Percentiles rank a stretch among this genome's conserved stretches.
These are phyloP conservation scores for Mormyrus iriodes DNA, from an alignment of 2,113 vertebrate genomes.

Conservation along the genomic window DNA sequence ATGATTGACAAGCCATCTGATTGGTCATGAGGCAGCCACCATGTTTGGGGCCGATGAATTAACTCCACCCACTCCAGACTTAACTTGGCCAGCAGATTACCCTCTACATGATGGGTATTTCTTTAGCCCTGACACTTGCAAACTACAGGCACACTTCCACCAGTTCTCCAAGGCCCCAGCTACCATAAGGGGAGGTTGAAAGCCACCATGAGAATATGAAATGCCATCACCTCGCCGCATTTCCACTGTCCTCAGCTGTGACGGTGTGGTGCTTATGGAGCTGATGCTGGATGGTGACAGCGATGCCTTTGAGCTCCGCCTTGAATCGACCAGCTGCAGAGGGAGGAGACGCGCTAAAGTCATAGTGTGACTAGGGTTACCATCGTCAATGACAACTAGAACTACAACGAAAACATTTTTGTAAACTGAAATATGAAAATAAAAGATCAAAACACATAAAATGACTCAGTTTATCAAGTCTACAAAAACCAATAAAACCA, in stretches of 20 bases:
- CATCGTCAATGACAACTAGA: neutral
- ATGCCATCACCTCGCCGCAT: conserved; percentile 63
- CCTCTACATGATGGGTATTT: neutral
- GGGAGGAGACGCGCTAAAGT: neutral
- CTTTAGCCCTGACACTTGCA: neutral
- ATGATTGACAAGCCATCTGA: neutral
- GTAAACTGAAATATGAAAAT: neutral
- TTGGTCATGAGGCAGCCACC: neutral
- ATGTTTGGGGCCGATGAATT: neutral
- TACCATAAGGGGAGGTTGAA: neutral
- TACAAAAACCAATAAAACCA: neutral
- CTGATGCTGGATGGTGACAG: conserved; percentile 58
- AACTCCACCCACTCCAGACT: neutral
- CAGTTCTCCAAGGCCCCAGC: neutral
- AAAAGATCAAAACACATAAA: neutral
- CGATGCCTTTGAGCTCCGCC: conserved; percentile 57
- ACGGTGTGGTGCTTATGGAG: conserved; percentile 53
- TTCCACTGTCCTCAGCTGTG: conserved; percentile 45
- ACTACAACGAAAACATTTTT: neutral
- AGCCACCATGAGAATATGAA: neutral
- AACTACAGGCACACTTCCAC: neutral
- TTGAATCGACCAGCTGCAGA: conserved; percentile 55
- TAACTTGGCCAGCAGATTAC: neutral
- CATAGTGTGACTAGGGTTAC: neutral
- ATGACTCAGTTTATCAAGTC: neutral